Percentiles rank a stretch among this genome's conserved stretches.
These are phyloP conservation scores for Sylvicola fuscatus DNA, from an alignment of 2,888 invertebrate genomes.

Conservation along the genomic window DNA sequence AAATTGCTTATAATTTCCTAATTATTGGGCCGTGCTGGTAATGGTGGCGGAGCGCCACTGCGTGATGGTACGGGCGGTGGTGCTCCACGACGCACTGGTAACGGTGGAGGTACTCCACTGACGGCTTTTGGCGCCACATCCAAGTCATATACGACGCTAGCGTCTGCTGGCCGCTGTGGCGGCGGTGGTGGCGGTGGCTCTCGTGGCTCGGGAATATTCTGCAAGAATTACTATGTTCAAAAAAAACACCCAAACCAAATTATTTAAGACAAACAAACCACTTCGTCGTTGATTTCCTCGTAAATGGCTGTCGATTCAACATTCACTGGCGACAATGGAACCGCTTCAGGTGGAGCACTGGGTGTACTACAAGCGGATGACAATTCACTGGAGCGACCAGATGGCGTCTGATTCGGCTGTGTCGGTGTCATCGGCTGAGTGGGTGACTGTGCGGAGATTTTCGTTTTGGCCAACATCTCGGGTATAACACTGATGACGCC, in stretches of 20 bases:
- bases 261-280: no score
- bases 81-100: constrained; percentile 28
- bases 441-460: constrained; percentile 11
- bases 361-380: no score
- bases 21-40: constrained; percentile 18
- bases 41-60: constrained; percentile 21
- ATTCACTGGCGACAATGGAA: constrained; percentile 8
- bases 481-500: constrained; percentile 31
- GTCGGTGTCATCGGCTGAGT: constrained; percentile 13
- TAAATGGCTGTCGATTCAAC: constrained; percentile 26
- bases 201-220: constrained; percentile 25
- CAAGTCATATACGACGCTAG: constrained; percentile 7
- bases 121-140: constrained; percentile 20
- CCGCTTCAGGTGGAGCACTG: constrained; percentile 11
- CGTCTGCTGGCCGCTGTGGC: constrained; percentile 35
- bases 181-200: constrained; percentile 40
- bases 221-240: background rate
- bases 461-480: constrained; percentile 19
- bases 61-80: constrained; percentile 25
- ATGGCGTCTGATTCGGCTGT: no score
- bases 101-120: constrained; percentile 28
- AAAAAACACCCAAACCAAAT: background rate
- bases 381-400: no score
- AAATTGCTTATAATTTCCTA: background rate
- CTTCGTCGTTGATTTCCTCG: constrained; percentile 32